Percentiles rank a stretch among this genome's conserved stretches.
phyloP scores from a whole-genome alignment of 2,113 vertebrate species.

The Globicephala melas region DNA sequence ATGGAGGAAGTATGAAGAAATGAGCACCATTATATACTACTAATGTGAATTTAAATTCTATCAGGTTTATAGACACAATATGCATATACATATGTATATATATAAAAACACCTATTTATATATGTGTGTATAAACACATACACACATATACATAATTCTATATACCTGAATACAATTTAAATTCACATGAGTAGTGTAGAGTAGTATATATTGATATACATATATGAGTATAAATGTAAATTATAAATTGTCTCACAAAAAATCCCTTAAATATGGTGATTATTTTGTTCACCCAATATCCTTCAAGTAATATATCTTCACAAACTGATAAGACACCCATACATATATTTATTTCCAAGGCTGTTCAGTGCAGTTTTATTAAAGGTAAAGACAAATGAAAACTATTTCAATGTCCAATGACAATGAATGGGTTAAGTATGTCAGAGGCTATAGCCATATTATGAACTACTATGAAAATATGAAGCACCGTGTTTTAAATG shows the following conservation, averaged over 20 bases:
- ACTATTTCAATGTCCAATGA: not conserved
- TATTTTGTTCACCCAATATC: not conserved
- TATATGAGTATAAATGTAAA: not conserved
- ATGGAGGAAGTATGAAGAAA: not conserved
- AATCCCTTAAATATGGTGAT: not conserved
- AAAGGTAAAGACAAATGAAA: not conserved
- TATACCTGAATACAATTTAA: not conserved
- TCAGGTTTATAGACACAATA: not conserved
- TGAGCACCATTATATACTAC: not conserved
- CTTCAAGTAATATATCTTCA: not conserved
- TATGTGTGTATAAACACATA: not conserved
- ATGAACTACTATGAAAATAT: not conserved
- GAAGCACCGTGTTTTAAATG: not conserved
- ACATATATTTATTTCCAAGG: not conserved
- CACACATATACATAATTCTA: rapidly evolving
- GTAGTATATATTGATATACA: no score
- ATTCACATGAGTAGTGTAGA: not conserved
- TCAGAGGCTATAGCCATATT: not conserved
- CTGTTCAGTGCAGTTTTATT: not conserved
- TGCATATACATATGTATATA: not conserved
- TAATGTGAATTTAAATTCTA: not conserved
- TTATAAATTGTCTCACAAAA: not conserved
- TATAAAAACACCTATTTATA: not conserved
- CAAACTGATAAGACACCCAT: not conserved
- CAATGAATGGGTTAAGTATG: not conserved